Evolutionary conservation across 2,888 invertebrate genomes (phyloP).

Genomic region (Nephrotoma guestfalica): DNA sequence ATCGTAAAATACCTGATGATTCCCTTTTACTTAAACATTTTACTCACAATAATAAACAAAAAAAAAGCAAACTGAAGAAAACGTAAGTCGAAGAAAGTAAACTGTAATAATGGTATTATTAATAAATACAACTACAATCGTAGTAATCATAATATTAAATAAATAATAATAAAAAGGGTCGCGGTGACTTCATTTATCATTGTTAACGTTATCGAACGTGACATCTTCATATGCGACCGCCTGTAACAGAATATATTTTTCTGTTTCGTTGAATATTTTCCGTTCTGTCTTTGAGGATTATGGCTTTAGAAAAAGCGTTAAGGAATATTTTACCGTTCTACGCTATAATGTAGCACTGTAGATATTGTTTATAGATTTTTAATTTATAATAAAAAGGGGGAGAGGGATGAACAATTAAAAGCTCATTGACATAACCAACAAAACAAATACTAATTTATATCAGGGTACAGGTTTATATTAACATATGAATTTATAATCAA

Average conservation of each 20-base stretch:
- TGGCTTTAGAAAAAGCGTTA: neutral
- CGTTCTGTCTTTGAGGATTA: neutral
- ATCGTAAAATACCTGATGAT: neutral
- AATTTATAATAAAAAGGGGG: neutral
- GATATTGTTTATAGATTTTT: neutral
- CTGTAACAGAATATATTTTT: neutral
- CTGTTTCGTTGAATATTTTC: neutral
- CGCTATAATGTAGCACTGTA: neutral
- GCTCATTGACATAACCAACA: conserved; percentile 1
- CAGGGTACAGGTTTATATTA: neutral
- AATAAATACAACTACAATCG: neutral
- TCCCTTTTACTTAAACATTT: neutral
- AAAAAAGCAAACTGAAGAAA: neutral
- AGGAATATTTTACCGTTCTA: neutral
- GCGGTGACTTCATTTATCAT: conserved; percentile 11
- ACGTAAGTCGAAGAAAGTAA: neutral
- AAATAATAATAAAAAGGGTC: conserved; percentile 8
- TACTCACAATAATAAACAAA: neutral
- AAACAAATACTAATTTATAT: neutral
- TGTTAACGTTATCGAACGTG: conserved; percentile 12
- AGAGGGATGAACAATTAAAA: neutral
- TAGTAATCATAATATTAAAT: neutral
- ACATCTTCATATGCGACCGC: conserved; percentile 10
- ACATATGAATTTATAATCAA: neutral
- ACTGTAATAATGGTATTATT: neutral